Percentiles rank a stretch among this genome's conserved stretches.
Evolutionary conservation across 2,888 invertebrate genomes (phyloP).

Genomic region (Cistogaster globosa): DNA sequence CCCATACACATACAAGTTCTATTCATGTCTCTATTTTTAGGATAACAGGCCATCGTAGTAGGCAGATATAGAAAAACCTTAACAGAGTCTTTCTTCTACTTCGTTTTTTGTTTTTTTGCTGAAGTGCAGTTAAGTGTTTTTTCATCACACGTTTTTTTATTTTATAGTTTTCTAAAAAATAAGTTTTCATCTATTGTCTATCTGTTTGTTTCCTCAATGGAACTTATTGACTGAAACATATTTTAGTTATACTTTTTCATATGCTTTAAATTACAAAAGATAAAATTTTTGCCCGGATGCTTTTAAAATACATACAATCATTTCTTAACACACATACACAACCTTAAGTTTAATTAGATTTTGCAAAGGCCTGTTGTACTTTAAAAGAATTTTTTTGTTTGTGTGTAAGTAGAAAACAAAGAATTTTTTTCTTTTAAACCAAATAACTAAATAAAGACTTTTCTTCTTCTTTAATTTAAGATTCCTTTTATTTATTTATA

Average conservation of each 20-base stretch:
- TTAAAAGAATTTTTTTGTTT: background rate
- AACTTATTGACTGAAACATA: conserved; percentile 50
- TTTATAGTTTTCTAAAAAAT: conserved; percentile 5
- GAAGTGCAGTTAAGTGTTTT: background rate
- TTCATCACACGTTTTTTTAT: background rate
- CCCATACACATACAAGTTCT: background rate
- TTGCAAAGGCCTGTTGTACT: background rate
- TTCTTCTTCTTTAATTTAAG: too few species aligned
- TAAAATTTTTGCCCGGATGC: background rate
- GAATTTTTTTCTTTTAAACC: too few species aligned
- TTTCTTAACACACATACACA: background rate
- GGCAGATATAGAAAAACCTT: background rate
- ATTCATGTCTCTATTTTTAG: conserved; percentile 14
- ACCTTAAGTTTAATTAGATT: conserved; percentile 16
- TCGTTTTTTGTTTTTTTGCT: background rate
- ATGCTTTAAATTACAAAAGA: conserved; percentile 35
- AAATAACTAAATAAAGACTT: too few species aligned
- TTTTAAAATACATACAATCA: background rate
- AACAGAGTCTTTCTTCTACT: conserved; percentile 27
- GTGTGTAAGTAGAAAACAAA: too few species aligned
- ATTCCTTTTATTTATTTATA: too few species aligned
- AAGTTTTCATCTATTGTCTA: background rate
- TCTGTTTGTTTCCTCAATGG: conserved; percentile 18
- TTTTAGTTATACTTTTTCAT: conserved; percentile 45
- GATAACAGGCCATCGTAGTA: conserved; percentile 25